Percentiles rank a stretch among this genome's conserved stretches.
These are phyloP conservation scores for Promerops cafer DNA, from an alignment of 2,113 vertebrate species.

Conservation along the genomic window DNA sequence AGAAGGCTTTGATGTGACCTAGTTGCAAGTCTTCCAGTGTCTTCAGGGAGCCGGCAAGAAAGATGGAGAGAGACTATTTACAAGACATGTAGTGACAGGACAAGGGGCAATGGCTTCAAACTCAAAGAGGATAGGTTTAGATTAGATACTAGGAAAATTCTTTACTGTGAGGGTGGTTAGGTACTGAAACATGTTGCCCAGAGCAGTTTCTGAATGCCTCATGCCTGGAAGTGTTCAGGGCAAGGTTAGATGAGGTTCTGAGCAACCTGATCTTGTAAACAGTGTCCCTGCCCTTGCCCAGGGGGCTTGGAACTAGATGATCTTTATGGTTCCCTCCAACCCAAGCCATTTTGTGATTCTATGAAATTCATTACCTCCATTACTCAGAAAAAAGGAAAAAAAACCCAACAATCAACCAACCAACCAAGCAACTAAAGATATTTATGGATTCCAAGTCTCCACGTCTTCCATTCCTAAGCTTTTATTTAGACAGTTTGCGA, in stretches of 20 bases:
- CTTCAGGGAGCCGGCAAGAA: not conserved
- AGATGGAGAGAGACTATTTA: not conserved
- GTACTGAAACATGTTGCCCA: not conserved
- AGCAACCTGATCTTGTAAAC: not conserved
- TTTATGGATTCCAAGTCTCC: not conserved
- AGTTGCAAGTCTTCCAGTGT: no score
- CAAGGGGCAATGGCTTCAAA: not conserved
- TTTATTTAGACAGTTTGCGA: not conserved
- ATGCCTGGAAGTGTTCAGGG: not conserved
- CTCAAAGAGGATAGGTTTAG: not conserved
- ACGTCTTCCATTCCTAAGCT: not conserved
- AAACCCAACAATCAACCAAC: fast-evolving
- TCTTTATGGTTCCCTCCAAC: not conserved
- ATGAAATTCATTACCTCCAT: not conserved
- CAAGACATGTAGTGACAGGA: no score
- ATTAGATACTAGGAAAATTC: not conserved
- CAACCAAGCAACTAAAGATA: not conserved
- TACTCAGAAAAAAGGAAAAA: not conserved
- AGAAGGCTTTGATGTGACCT: not conserved
- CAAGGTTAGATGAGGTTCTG: not conserved
- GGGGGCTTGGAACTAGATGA: not conserved
- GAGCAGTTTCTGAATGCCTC: not conserved
- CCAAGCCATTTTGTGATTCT: not conserved
- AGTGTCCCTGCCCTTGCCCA: fast-evolving
- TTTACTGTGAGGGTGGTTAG: not conserved